Conservation (phyloP, 2,113 vertebrate genomes). For the Plestiodon gilberti region DNA sequence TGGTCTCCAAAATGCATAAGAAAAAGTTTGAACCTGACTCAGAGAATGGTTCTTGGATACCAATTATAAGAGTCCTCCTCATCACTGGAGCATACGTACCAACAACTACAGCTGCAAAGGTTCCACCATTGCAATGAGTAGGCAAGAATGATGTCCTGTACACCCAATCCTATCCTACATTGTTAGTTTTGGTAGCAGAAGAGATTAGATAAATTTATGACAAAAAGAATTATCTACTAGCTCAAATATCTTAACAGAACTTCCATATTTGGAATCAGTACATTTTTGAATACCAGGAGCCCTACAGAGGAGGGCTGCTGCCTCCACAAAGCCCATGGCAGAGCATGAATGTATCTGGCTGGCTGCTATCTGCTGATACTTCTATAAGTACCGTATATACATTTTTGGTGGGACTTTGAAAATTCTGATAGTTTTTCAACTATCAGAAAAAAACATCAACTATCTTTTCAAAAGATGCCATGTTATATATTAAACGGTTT, state of each 20-base stretch:
- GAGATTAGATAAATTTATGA: not conserved
- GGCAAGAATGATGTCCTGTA: not conserved
- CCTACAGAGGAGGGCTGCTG: not conserved
- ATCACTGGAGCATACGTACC: not conserved
- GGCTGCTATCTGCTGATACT: not conserved
- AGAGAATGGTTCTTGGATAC: too few species aligned
- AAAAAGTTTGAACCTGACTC: too few species aligned
- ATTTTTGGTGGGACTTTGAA: too few species aligned
- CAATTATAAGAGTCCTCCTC: too few species aligned
- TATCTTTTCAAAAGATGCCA: too few species aligned
- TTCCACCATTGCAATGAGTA: not conserved
- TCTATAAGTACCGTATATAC: too few species aligned
- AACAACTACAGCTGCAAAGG: not conserved
- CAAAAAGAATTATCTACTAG: not conserved
- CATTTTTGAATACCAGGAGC: not conserved
- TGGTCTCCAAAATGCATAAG: too few species aligned
- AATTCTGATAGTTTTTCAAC: too few species aligned
- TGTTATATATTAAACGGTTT: too few species aligned
- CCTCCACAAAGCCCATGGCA: not conserved
- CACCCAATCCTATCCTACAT: not conserved
- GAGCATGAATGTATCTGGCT: not conserved
- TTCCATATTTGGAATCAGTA: not conserved
- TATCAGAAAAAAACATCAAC: too few species aligned
- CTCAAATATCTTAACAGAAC: not conserved
- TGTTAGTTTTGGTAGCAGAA: not conserved